These are phyloP conservation scores for Danaus melanippus DNA, from an alignment of 1,140 invertebrate genomes.

Conservation along the genomic window DNA sequence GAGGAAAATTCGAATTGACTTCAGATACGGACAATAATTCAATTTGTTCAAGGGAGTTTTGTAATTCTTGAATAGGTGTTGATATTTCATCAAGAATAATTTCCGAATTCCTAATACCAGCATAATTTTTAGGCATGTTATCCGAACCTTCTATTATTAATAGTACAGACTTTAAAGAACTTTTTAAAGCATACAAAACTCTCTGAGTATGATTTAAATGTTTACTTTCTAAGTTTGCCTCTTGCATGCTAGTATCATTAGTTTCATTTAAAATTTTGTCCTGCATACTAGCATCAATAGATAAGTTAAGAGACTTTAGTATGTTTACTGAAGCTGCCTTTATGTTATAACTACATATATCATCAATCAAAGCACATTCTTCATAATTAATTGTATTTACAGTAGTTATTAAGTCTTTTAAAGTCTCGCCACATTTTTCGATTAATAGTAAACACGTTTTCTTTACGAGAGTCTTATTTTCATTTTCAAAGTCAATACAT, in stretches of 20 bases:
- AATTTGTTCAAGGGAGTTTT: constrained; percentile 65
- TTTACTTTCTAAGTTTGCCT: constrained; percentile 51
- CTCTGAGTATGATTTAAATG: constrained; percentile 69
- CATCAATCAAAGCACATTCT: constrained; percentile 28
- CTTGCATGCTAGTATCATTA: constrained; percentile 66
- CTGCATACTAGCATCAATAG: constrained; percentile 59
- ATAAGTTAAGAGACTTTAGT: constrained; percentile 65
- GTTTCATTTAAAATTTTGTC: constrained; percentile 64
- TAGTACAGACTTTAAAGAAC: constrained; percentile 44
- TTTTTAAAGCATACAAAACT: constrained; percentile 64
- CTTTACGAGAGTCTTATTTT: constrained; percentile 76
- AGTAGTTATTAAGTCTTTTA: constrained; percentile 54
- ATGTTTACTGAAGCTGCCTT: constrained; percentile 66
- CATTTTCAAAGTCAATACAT: constrained; percentile 77
- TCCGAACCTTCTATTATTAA: constrained; percentile 45
- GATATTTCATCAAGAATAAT: constrained; percentile 66
- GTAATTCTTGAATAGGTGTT: constrained; percentile 70
- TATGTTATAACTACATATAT: constrained; percentile 46
- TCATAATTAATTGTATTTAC: constrained; percentile 29
- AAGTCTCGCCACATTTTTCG: constrained; percentile 70
- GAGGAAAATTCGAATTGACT: constrained; percentile 37
- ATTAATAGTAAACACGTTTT: constrained; percentile 76
- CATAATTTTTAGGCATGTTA: constrained; percentile 15
- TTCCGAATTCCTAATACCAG: constrained; percentile 41
- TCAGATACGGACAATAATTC: constrained; percentile 51